Conservation (phyloP, 2,888 invertebrate species). For the Pachliopta kotzebuea region DNA sequence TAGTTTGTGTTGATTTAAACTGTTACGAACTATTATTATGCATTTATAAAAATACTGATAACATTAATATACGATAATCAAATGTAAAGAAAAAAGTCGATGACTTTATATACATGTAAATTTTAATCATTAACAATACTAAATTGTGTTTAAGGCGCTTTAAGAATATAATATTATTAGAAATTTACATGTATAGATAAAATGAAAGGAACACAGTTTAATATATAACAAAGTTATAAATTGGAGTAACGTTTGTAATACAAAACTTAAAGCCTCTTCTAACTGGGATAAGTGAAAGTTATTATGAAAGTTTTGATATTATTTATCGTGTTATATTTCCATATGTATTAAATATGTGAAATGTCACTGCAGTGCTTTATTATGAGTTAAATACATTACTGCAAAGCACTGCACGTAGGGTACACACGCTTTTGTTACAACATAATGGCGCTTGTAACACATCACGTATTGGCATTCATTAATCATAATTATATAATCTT, state of each 20-base stretch:
- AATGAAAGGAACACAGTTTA: too few species aligned
- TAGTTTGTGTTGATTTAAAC: not conserved
- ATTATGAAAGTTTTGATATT: too few species aligned
- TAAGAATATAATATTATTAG: too few species aligned
- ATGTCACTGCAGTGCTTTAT: not conserved
- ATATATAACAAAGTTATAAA: too few species aligned
- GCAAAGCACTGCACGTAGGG: conserved; percentile 19
- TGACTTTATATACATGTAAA: too few species aligned
- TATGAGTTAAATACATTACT: not conserved
- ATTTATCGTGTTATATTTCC: too few species aligned
- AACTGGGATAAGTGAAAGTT: too few species aligned
- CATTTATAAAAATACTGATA: not conserved
- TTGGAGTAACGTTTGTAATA: too few species aligned
- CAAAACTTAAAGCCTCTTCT: too few species aligned
- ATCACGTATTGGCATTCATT: conserved; percentile 26
- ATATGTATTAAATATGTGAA: not conserved
- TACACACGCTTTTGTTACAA: not conserved
- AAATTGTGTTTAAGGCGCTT: too few species aligned
- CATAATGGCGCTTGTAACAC: conserved; percentile 6
- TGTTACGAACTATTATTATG: not conserved
- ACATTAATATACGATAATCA: not conserved
- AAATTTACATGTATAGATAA: too few species aligned
- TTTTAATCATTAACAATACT: too few species aligned
- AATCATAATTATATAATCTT: conserved; percentile 24
- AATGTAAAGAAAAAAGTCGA: not conserved